Evolutionary conservation across 2,113 vertebrate species (phyloP), one percentile per base, ranked within the genome.

Genomic region (Poeciliopsis occidentalis): DNA sequence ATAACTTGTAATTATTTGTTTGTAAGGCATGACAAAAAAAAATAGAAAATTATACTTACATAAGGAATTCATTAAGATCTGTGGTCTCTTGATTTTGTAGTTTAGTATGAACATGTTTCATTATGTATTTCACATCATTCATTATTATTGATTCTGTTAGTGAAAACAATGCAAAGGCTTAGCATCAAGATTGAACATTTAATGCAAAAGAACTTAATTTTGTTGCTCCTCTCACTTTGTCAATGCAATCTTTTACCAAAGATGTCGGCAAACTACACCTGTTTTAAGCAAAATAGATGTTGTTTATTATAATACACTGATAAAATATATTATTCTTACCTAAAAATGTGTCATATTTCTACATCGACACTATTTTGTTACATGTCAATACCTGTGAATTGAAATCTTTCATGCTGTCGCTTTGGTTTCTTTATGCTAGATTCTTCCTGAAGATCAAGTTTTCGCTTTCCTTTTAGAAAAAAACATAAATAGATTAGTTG

Each of bases 61-160:
- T 79, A 3, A 85, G 68, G 32, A 85, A 85, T 1, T 1, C 12
- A 30, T 44, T 76, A 31, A 85, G 34, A n/a, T 72, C 22, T 39
- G 63, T 62, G 5, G 66, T 26, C 2, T 72, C 15, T 51, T 54
- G 3, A 0, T n/a, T 3, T 6, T 27, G 26, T 7, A 85, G 27
- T 66, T 1, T 72, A 1, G 2, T 0, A 0, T 24, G 0, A 1
- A 75, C 60, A 15, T n/a, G n/a, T n/a, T n/a, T n/a, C n/a, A n/a
- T n/a, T n/a, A n/a, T n/a, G n/a, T n/a, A n/a, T n/a, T n/a, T n/a
- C n/a, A n/a, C n/a, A n/a, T n/a, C n/a, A n/a, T n/a, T n/a, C n/a
- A n/a, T n/a, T n/a, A n/a, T n/a, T n/a, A n/a, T n/a, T n/a, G n/a
- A n/a, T n/a, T n/a, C n/a, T n/a, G n/a, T n/a, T n/a, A n/a, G n/a